Conservation (phyloP, 2,888 invertebrate species). For the Poecilus cupreus region DNA sequence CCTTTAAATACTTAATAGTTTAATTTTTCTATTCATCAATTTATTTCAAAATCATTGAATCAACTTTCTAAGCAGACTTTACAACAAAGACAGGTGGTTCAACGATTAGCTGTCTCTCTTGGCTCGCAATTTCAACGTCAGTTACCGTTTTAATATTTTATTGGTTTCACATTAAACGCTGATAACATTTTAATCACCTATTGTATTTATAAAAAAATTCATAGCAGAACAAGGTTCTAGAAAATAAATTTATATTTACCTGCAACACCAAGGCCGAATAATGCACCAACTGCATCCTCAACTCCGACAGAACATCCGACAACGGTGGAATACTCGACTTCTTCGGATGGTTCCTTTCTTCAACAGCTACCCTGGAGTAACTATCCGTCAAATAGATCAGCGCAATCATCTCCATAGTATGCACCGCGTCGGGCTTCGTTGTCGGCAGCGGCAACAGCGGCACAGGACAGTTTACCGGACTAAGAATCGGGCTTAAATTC, state of each 20-base stretch:
- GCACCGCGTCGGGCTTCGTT: background rate
- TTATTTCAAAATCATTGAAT: too few species aligned
- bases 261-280: conserved; percentile 75
- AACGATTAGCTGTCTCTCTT: too few species aligned
- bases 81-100: too few species aligned
- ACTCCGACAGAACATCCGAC: conserved; percentile 78
- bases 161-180: too few species aligned
- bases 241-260: conserved; percentile 66
- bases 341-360: conserved; percentile 86
- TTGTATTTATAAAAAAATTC: too few species aligned
- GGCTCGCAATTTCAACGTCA: too few species aligned
- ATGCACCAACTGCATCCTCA: conserved; percentile 75
- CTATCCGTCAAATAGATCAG: conserved; percentile 77
- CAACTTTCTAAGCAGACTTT: too few species aligned
- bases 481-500: conserved; percentile 70
- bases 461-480: conserved; percentile 68
- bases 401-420: conserved; percentile 66
- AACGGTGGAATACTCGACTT: conserved; percentile 84
- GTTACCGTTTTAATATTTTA: too few species aligned
- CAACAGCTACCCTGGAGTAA: conserved; percentile 83
- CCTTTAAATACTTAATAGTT: too few species aligned
- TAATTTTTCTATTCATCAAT: too few species aligned
- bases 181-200: too few species aligned
- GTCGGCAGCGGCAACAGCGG: conserved; percentile 65
- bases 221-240: too few species aligned